Conservation (phyloP, 2,888 invertebrate species). For the Loripinus fragilis region DNA sequence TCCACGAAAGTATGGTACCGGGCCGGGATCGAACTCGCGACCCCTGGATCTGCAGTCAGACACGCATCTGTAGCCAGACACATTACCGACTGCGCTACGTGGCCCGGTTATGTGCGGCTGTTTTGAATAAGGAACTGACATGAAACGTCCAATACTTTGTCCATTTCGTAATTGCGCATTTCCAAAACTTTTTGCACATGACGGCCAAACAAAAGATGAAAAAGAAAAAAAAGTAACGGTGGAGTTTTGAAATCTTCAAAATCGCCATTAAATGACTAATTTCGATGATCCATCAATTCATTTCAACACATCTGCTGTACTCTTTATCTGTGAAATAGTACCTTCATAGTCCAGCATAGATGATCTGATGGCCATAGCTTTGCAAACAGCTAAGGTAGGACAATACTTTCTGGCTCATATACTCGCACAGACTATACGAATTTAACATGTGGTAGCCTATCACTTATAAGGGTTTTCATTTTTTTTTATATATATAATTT, state of each 20-base stretch:
- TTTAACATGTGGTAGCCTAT: slow-evolving; percentile 11
- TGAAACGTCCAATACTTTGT: slow-evolving; percentile 36
- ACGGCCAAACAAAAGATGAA: slow-evolving; percentile 23
- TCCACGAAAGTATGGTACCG: too few species aligned
- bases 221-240: slow-evolving; percentile 25
- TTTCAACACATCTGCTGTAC: background rate
- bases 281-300: background rate
- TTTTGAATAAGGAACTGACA: slow-evolving; percentile 45
- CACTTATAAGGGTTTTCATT: slow-evolving; percentile 10
- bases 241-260: slow-evolving; percentile 27
- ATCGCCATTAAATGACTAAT: slow-evolving; percentile 19
- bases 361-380: background rate
- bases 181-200: slow-evolving; percentile 26
- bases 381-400: too few species aligned
- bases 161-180: slow-evolving; percentile 29
- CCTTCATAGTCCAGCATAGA: background rate
- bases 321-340: background rate
- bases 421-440: slow-evolving; percentile 12
- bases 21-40: too few species aligned
- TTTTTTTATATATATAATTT: background rate
- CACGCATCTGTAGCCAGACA: too few species aligned
- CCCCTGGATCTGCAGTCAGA: too few species aligned
- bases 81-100: too few species aligned
- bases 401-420: background rate
- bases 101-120: too few species aligned